phyloP scores from a whole-genome alignment of 2,888 invertebrate species.

The Temnothorax unifasciatus region DNA sequence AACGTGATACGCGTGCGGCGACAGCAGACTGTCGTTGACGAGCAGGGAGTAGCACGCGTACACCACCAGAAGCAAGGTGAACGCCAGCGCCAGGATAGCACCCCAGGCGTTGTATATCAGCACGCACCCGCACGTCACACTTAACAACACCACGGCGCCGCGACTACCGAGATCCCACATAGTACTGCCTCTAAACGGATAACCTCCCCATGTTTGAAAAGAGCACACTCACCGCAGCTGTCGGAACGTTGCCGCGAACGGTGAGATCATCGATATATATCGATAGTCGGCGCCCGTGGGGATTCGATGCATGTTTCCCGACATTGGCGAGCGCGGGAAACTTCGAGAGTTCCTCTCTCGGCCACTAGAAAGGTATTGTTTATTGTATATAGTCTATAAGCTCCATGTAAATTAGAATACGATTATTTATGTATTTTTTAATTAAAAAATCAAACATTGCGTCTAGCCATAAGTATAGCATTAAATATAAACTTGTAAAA shows the following conservation, averaged over 20 bases:
- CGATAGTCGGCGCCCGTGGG: not conserved
- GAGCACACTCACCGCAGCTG: constrained; percentile 80
- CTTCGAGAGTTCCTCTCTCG: not conserved
- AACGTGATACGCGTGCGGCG: constrained; percentile 78
- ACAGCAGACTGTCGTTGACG: constrained; percentile 81
- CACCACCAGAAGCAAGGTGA: constrained; percentile 78
- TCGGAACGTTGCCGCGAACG: constrained; percentile 75
- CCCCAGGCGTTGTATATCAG: constrained; percentile 82
- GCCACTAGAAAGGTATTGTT: too few relatives aligned
- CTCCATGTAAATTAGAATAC: too few relatives aligned
- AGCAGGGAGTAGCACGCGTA: constrained; percentile 82
- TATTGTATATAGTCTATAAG: too few relatives aligned
- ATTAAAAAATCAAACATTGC: too few relatives aligned
- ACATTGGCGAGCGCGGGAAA: not conserved
- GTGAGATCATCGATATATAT: constrained; percentile 70
- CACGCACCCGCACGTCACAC: constrained; percentile 80
- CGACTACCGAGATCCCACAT: constrained; percentile 84
- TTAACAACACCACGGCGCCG: constrained; percentile 80
- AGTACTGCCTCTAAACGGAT: constrained; percentile 82
- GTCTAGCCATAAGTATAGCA: too few relatives aligned
- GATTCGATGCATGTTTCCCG: not conserved
- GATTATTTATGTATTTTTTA: too few relatives aligned
- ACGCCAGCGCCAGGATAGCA: constrained; percentile 78
- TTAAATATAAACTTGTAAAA: too few relatives aligned
- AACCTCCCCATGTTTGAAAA: constrained; percentile 85